Percentiles rank a stretch among this genome's conserved stretches.
Evolutionary conservation across 2,888 invertebrate genomes (phyloP).

Genomic region (Oconnorella tubifera): DNA sequence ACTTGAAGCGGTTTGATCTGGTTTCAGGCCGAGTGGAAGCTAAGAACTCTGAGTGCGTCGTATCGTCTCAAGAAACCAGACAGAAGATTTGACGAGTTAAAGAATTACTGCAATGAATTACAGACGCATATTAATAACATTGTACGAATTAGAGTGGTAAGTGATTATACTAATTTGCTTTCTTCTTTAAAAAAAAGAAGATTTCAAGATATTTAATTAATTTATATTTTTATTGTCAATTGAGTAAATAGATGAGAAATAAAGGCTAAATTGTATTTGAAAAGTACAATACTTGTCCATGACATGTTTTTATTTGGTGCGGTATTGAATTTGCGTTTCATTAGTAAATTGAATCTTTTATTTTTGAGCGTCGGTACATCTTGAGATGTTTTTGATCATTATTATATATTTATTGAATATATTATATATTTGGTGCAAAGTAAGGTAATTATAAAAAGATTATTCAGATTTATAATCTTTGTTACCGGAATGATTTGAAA

Average conservation of each 20-base stretch:
- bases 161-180: conserved; percentile 30
- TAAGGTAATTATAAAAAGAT: too few species aligned
- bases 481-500: too few species aligned
- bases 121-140: conserved; percentile 59
- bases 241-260: conserved; percentile 4
- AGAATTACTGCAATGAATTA: conserved; percentile 71
- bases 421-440: too few species aligned
- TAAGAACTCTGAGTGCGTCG: conserved; percentile 71
- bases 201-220: neutral
- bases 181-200: neutral
- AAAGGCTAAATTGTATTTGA: neutral
- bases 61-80: conserved; percentile 72
- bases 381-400: too few species aligned
- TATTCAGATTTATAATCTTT: too few species aligned
- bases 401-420: too few species aligned
- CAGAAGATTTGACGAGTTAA: conserved; percentile 68
- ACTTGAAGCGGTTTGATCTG: too few species aligned
- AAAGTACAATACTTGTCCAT: neutral
- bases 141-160: conserved; percentile 56
- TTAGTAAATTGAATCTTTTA: too few species aligned
- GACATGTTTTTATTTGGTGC: too few species aligned
- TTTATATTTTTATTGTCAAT: neutral
- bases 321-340: too few species aligned
- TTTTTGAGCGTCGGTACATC: too few species aligned
- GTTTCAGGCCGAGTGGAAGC: conserved; percentile 70